Conservation (phyloP, 2,888 invertebrate genomes). For the Tachina lurida region DNA sequence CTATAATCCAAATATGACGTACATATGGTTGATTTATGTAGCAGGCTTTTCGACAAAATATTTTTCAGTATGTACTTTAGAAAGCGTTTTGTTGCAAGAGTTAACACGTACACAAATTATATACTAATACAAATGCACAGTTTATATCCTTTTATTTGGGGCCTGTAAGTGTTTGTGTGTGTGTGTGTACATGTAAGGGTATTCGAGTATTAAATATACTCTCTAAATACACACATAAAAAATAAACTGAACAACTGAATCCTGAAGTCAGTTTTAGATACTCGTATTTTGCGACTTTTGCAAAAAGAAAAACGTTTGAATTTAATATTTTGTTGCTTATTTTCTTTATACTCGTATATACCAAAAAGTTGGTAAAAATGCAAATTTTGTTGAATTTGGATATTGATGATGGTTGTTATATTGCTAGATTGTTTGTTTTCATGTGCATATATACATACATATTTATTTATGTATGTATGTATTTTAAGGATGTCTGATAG, state of each 20-base stretch:
- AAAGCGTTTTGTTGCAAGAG: constrained; percentile 7
- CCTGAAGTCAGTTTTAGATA: constrained; percentile 46
- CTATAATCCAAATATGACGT: constrained; percentile 23
- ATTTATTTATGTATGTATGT: constrained; percentile 1
- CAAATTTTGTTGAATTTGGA: constrained; percentile 51
- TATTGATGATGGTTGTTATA: constrained; percentile 23
- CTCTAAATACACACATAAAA: constrained; percentile 43
- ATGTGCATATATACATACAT: too few relatives aligned
- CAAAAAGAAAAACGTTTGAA: constrained; percentile 50
- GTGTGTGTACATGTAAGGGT: neutral
- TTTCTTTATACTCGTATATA: constrained; percentile 41
- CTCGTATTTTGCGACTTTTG: constrained; percentile 54
- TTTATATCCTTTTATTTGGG: constrained; percentile 50
- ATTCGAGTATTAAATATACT: constrained; percentile 41
- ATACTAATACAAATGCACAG: constrained; percentile 41
- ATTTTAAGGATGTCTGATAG: constrained; percentile 49
- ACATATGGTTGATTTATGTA: constrained; percentile 5
- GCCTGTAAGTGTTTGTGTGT: neutral
- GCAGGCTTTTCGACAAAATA: constrained; percentile 2
- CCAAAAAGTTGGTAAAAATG: constrained; percentile 36
- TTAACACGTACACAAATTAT: neutral
- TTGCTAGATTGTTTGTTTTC: constrained; percentile 8
- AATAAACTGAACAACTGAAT: constrained; percentile 40
- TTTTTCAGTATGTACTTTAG: constrained; percentile 10
- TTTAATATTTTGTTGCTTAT: constrained; percentile 50